Conservation (phyloP, 2,113 vertebrate genomes). For the Lonchura striata region DNA sequence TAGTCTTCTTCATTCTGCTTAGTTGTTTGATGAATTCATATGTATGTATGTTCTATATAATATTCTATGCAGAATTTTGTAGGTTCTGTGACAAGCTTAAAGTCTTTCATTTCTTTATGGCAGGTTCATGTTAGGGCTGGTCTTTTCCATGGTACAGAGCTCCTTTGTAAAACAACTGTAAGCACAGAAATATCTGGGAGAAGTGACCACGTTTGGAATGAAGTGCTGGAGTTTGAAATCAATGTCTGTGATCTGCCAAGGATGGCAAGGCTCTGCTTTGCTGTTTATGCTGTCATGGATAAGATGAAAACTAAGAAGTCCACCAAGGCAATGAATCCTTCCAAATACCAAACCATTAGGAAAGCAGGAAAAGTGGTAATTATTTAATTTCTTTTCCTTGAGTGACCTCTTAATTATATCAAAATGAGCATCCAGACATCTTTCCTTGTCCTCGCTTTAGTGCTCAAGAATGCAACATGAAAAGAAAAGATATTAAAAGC, state of each 20-base stretch:
- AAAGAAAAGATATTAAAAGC: background rate
- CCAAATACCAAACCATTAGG: conserved; percentile 97
- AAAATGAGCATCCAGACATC: background rate
- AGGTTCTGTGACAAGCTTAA: background rate
- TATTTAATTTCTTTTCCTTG: background rate
- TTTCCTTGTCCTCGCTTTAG: background rate
- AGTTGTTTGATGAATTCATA: background rate
- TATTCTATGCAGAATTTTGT: background rate
- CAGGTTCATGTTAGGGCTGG: conserved; percentile 96
- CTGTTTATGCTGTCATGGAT: conserved; percentile 93
- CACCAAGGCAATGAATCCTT: conserved; percentile 85
- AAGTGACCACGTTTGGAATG: conserved; percentile 90
- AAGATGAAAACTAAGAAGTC: conserved; percentile 94
- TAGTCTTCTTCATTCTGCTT: background rate
- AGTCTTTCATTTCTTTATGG: background rate
- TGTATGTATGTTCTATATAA: background rate
- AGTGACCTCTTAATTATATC: background rate
- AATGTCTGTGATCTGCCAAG: conserved; percentile 89
- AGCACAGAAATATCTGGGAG: conserved; percentile 90
- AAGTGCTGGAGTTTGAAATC: conserved; percentile 91
- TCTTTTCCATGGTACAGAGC: conserved; percentile 96
- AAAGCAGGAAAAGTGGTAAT: conserved; percentile 97
- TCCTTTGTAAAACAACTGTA: conserved; percentile 90
- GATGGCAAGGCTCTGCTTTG: conserved; percentile 97
- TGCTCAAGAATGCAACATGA: background rate